Base-by-base conservation (phyloP, 1,140 invertebrate genomes). In the Megathymus violae region DNA sequence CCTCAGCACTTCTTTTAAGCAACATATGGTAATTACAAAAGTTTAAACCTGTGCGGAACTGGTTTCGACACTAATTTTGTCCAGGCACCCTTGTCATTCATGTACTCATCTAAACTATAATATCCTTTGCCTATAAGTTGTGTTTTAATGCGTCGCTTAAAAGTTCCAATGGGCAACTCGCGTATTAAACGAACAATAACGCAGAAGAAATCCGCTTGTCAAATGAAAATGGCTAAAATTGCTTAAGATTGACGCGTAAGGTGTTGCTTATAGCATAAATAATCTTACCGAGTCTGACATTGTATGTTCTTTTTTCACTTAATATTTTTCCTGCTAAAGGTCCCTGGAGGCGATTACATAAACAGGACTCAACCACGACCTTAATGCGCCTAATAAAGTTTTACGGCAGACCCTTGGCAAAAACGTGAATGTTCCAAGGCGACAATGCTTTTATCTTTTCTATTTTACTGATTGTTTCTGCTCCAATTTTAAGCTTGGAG, bases 341-440 rank as follows among this genome's bases (percentile, higher is more conserved):
- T 90, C 83, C 78, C 88, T 73, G 75, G 71, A 77, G 82, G 82
- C 88, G 85, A 88, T 90, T 90, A 90, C 88, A 90, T 88, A 88
- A 90, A 88, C 83, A 90, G 83, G 85, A 90, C 88, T 88, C 88
- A 90, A 86, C 85, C 85, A 80, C 84, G 85, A 88, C 88, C 88
- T 88, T 90, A 90, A 90, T 90, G 85, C 85, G 84, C 75, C 83
- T 90, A 88, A 90, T 90, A 90, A 90, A 90, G 88, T 90, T 90
- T 90, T 88, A 90, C 80, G 88, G 88, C 71, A 71, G 83, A 87
- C 83, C 86, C 83, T 85, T 80, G 80, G 80, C 76, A 80, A 87
- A 84, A 88, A 87, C 83, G 80, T 84, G 83, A 85, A 87, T 78
- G 76, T 82, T 88, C 68, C 76, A 76, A 83, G 86, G 85, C 83